Conservation (phyloP, 2,113 vertebrate genomes). For the Rhea americana region DNA sequence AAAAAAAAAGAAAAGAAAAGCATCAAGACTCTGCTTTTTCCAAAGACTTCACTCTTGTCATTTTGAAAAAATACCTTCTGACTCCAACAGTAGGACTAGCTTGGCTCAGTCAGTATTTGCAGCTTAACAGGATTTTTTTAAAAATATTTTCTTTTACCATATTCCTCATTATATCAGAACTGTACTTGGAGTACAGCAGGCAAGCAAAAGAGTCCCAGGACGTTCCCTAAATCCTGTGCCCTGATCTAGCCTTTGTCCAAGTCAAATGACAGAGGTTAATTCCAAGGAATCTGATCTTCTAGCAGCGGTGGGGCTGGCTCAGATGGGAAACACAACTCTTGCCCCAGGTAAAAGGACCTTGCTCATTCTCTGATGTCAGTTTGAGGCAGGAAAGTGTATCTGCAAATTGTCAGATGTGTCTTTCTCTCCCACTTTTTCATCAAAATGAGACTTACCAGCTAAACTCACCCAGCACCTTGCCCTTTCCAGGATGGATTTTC, state of each 20-base stretch:
- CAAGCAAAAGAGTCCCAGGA: not conserved
- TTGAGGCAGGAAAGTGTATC: too few species aligned
- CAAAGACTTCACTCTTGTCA: fast-evolving
- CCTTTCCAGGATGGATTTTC: not conserved
- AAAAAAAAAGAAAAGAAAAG: not conserved
- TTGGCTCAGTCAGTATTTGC: not conserved
- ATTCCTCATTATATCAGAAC: not conserved
- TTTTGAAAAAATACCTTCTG: not conserved
- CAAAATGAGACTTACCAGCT: not conserved
- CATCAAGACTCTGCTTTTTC: not conserved
- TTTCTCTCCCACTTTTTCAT: not conserved
- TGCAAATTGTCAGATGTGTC: not conserved
- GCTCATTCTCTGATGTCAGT: too few species aligned
- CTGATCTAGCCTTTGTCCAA: not conserved
- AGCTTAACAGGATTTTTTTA: not conserved
- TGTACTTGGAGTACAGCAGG: not conserved
- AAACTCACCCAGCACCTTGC: not conserved
- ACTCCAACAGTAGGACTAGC: not conserved
- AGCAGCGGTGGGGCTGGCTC: too few species aligned
- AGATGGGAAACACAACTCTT: too few species aligned
- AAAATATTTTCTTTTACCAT: not conserved
- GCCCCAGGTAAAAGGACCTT: too few species aligned
- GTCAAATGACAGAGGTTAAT: not conserved
- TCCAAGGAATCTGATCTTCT: too few species aligned
- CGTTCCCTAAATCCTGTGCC: not conserved